These are phyloP conservation scores for Melanostoma scalare DNA, from an alignment of 2,888 invertebrate genomes.

Conservation along the genomic window DNA sequence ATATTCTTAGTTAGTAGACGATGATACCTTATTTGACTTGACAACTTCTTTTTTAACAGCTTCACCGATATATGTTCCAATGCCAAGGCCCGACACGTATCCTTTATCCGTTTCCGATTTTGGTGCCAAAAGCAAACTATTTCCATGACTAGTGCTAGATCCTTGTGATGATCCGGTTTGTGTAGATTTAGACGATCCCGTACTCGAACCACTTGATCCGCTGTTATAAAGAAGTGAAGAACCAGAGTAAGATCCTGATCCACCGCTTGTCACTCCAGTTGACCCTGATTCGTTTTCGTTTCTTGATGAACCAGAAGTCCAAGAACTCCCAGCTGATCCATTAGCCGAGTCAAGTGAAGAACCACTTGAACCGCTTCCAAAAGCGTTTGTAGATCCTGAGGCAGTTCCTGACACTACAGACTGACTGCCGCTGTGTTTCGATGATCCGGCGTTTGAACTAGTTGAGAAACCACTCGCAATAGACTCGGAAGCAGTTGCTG, in stretches of 20 bases:
- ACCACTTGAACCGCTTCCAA: neutral
- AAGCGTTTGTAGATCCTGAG: neutral
- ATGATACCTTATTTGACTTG: too few species aligned
- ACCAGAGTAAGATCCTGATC: too few species aligned
- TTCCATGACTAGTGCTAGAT: neutral
- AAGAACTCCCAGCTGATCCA: too few species aligned
- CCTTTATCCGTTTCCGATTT: neutral
- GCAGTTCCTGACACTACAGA: neutral
- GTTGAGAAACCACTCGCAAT: neutral
- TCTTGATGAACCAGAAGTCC: too few species aligned
- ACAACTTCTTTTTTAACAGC: neutral
- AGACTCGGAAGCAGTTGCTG: too few species aligned
- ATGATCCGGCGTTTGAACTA: neutral
- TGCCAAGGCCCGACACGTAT: constrained; percentile 8
- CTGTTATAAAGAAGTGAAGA: too few species aligned
- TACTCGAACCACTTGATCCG: neutral
- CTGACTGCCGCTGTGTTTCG: neutral
- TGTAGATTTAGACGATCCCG: neutral
- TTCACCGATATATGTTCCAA: constrained; percentile 20
- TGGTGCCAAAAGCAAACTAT: neutral
- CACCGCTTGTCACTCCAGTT: too few species aligned
- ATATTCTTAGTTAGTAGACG: too few species aligned
- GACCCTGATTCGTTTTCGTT: too few species aligned
- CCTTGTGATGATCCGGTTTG: constrained; percentile 8
- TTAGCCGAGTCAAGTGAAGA: too few species aligned